Conservation (phyloP, 2,797 vertebrate genomes). For the Scolopax bukidnonensis region DNA sequence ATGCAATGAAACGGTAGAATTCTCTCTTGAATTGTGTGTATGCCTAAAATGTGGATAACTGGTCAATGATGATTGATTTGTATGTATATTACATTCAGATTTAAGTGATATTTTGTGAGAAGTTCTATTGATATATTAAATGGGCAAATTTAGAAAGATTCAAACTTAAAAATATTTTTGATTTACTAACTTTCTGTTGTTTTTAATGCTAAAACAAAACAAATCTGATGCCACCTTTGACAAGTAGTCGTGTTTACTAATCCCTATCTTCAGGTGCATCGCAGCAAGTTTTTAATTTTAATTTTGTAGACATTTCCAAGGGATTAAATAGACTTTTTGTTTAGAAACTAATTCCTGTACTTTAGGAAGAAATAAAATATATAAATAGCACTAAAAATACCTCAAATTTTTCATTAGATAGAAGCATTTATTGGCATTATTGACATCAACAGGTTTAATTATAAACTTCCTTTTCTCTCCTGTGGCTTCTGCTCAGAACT, state of each 20-base stretch:
- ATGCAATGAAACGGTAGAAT: conserved; percentile 56
- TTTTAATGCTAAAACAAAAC: conserved; percentile 61
- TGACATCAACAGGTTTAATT: conserved; percentile 66
- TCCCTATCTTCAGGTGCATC: conserved; percentile 66
- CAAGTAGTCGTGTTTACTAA: conserved; percentile 61
- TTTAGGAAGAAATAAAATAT: conserved; percentile 79
- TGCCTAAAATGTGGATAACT: conserved; percentile 71
- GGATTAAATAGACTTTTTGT: conserved; percentile 71
- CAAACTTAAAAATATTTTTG: conserved; percentile 65
- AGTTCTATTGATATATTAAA: conserved; percentile 75
- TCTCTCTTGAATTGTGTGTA: conserved; percentile 73
- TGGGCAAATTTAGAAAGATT: conserved; percentile 73
- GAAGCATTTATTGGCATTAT: conserved; percentile 72
- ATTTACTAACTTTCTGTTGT: conserved; percentile 57
- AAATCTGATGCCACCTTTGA: conserved; percentile 74
- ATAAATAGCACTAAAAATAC: conserved; percentile 85
- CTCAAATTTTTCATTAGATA: conserved; percentile 82
- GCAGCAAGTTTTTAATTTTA: conserved; percentile 62
- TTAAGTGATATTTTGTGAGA: conserved; percentile 74
- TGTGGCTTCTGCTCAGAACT: conserved; percentile 62
- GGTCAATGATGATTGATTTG: conserved; percentile 61
- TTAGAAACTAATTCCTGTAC: conserved; percentile 78
- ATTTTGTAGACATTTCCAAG: conserved; percentile 75
- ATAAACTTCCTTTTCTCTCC: conserved; percentile 68
- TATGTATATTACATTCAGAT: conserved; percentile 71